Percentiles rank a stretch among this genome's conserved stretches.
phyloP scores from a whole-genome alignment of 2,888 invertebrate species.

The Drymonia ruficornis region DNA sequence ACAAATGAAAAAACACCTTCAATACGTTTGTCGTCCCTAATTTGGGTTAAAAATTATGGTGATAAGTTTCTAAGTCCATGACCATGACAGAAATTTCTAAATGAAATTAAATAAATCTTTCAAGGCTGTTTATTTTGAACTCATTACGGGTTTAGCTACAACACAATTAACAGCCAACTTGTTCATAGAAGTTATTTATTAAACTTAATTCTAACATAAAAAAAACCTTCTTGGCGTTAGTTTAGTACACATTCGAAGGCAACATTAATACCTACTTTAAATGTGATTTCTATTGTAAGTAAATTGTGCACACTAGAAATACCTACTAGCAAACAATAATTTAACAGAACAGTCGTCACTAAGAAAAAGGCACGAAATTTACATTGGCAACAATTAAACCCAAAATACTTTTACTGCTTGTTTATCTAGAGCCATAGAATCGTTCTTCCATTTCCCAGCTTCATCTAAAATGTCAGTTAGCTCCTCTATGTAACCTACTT shows the following conservation, averaged over 20 bases:
- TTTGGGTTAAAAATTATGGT: background rate
- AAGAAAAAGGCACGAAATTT: slow-evolving; percentile 46
- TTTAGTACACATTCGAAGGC: slow-evolving; percentile 32
- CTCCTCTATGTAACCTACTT: slow-evolving; percentile 65
- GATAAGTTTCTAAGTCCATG: background rate
- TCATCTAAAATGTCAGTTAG: slow-evolving; percentile 57
- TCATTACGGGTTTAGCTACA: background rate
- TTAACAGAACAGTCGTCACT: slow-evolving; percentile 30
- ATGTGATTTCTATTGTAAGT: slow-evolving; percentile 21
- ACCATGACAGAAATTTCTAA: background rate
- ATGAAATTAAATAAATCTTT: background rate
- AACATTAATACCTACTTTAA: slow-evolving; percentile 35
- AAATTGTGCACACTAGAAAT: slow-evolving; percentile 29
- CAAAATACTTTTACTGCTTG: slow-evolving; percentile 78
- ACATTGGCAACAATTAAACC: slow-evolving; percentile 62
- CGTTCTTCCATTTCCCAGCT: slow-evolving; percentile 66
- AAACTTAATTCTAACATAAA: slow-evolving; percentile 13
- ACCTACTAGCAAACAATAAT: slow-evolving; percentile 36
- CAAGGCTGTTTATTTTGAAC: slow-evolving; percentile 14
- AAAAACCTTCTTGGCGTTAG: slow-evolving; percentile 30
- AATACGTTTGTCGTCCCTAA: too few species aligned
- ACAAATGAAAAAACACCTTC: too few species aligned
- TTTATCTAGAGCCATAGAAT: slow-evolving; percentile 63
- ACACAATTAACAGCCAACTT: slow-evolving; percentile 14
- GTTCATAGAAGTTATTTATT: background rate